Percentiles rank a stretch among this genome's conserved stretches.
phyloP scores from a whole-genome alignment of 2,888 invertebrate genomes.

The Halocaridina rubra region DNA sequence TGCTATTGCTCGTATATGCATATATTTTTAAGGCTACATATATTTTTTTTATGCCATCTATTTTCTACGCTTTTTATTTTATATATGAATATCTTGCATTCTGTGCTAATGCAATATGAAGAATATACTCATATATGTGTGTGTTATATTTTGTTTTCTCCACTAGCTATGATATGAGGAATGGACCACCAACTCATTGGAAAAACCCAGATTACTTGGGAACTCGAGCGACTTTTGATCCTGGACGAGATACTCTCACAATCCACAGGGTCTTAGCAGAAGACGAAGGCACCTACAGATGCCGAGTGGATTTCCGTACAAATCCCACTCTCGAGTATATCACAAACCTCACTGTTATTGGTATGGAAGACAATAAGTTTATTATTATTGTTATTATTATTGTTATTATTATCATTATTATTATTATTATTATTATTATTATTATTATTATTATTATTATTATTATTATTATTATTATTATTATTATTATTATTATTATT shows the following conservation, averaged over 20 bases:
- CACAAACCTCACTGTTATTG: constrained; percentile 53
- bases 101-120: neutral
- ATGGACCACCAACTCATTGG: constrained; percentile 46
- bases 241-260: neutral
- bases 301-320: constrained; percentile 50
- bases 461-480: too few species aligned
- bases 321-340: constrained; percentile 57
- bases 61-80: too few species aligned
- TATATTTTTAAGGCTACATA: too few species aligned
- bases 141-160: neutral
- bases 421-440: too few species aligned
- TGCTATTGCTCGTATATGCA: too few species aligned
- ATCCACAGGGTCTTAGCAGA: constrained; percentile 14
- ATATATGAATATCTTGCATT: neutral
- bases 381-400: too few species aligned
- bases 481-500: too few species aligned
- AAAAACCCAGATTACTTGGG: constrained; percentile 41
- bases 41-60: too few species aligned
- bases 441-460: too few species aligned
- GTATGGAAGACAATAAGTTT: too few species aligned
- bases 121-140: neutral
- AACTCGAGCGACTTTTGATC: constrained; percentile 38
- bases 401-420: too few species aligned
- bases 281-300: constrained; percentile 49
- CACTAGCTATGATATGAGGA: constrained; percentile 52